phyloP scores from a whole-genome alignment of 2,888 invertebrate genomes.

The Mimumesa dahlbomi region DNA sequence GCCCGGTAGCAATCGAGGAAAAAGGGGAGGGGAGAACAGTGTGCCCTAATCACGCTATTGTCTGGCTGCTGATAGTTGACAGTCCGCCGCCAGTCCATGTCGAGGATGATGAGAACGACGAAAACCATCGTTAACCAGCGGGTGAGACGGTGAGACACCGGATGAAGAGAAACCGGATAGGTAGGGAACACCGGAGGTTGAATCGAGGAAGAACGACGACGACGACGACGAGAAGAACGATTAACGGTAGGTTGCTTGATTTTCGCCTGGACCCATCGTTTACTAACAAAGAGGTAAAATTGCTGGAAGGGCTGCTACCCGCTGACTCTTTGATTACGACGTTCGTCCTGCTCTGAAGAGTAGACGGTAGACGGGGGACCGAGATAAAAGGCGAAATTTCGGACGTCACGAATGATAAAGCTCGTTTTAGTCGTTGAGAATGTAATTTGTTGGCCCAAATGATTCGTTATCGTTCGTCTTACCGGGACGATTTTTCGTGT shows the following conservation, averaged over 20 bases:
- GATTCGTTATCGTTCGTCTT: not conserved
- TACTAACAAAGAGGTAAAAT: slow-evolving; percentile 58
- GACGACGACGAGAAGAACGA: not conserved
- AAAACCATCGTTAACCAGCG: slow-evolving; percentile 39
- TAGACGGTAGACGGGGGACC: not conserved
- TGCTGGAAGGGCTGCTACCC: slow-evolving; percentile 40
- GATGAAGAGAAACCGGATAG: not conserved
- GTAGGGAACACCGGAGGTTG: not conserved
- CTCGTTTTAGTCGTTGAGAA: not conserved
- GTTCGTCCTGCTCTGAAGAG: slow-evolving; percentile 10
- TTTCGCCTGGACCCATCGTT: slow-evolving; percentile 45
- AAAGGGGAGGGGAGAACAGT: slow-evolving; percentile 50
- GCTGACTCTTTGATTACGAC: slow-evolving; percentile 52
- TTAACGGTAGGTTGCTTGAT: slow-evolving; percentile 32
- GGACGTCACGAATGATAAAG: not conserved
- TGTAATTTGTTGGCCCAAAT: not conserved
- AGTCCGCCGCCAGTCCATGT: slow-evolving; percentile 46
- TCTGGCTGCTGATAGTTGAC: slow-evolving; percentile 66
- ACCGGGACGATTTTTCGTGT: too few relatives aligned
- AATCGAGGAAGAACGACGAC: not conserved
- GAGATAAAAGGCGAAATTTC: not conserved
- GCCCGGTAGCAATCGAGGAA: slow-evolving; percentile 50
- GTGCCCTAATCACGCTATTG: slow-evolving; percentile 74
- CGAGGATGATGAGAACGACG: slow-evolving; percentile 42
- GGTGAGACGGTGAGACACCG: slow-evolving; percentile 9